These are phyloP conservation scores for Heliconius himera DNA, from an alignment of 1,140 invertebrate species.

Conservation along the genomic window DNA sequence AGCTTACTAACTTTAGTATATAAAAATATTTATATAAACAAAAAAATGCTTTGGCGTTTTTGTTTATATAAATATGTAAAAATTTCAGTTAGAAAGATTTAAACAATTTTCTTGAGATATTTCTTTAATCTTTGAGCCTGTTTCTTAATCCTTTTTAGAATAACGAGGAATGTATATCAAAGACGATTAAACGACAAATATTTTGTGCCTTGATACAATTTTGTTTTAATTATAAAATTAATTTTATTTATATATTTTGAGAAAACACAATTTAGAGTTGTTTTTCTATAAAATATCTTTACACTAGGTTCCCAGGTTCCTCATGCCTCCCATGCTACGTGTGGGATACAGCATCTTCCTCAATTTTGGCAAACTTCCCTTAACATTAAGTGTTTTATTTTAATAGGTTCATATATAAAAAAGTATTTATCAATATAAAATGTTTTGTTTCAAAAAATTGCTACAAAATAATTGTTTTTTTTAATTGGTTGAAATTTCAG, in stretches of 20 bases:
- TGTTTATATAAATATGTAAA: background rate
- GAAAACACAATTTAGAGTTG: background rate
- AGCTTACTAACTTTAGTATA: background rate
- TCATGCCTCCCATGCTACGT: too few species aligned
- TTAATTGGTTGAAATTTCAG: too few species aligned
- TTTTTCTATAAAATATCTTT: background rate
- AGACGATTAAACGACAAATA: background rate
- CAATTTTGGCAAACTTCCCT: too few species aligned
- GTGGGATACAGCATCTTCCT: too few species aligned
- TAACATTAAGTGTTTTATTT: too few species aligned
- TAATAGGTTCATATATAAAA: too few species aligned
- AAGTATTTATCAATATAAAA: too few species aligned
- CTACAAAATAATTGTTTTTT: too few species aligned
- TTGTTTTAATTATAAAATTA: background rate
- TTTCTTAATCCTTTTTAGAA: background rate
- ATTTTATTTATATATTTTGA: background rate
- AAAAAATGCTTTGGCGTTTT: background rate
- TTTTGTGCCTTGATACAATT: background rate
- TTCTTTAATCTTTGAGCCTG: conserved; percentile 1
- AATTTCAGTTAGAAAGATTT: background rate
- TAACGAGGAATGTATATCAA: background rate
- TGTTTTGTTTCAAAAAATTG: too few species aligned
- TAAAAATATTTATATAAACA: background rate
- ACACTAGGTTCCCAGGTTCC: too few species aligned
- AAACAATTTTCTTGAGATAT: background rate